phyloP scores from a whole-genome alignment of 2,113 vertebrate genomes.

The Upupa epops region DNA sequence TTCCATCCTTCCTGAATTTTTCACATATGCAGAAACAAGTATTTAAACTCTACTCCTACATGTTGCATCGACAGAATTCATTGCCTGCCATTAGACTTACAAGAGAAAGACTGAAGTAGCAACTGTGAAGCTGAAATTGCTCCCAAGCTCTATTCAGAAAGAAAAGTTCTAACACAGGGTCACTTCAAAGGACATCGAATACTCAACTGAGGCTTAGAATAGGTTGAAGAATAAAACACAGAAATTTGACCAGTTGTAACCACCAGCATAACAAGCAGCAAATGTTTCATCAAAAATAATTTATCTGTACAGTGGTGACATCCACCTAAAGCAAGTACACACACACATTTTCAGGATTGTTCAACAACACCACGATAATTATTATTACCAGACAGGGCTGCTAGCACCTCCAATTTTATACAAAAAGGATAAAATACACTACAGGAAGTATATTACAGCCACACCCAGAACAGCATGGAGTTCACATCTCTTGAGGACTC shows the following conservation, averaged over 20 bases:
- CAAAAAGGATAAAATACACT: not conserved
- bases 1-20: slow-evolving; percentile 2
- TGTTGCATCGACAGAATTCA: not conserved
- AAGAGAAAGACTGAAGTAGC: not conserved
- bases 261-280: not conserved
- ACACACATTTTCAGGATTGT: not conserved
- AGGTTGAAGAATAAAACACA: not conserved
- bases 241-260: not conserved
- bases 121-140: not conserved
- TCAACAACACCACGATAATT: not conserved
- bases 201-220: not conserved
- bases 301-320: not conserved
- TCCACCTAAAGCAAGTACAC: not conserved
- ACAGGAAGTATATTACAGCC: not conserved
- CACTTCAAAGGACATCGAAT: not conserved
- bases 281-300: not conserved
- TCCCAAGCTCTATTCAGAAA: not conserved
- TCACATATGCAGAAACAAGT: slow-evolving; percentile 6
- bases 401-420: not conserved
- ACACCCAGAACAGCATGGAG: not conserved
- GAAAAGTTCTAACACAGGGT: not conserved
- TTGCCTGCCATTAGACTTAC: not conserved
- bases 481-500: not conserved
- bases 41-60: slow-evolving; percentile 11
- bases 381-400: not conserved